Percentiles rank a stretch among this genome's conserved stretches.
phyloP scores from a whole-genome alignment of 2,888 invertebrate genomes.

The Lepidocyrtoides sp. region DNA sequence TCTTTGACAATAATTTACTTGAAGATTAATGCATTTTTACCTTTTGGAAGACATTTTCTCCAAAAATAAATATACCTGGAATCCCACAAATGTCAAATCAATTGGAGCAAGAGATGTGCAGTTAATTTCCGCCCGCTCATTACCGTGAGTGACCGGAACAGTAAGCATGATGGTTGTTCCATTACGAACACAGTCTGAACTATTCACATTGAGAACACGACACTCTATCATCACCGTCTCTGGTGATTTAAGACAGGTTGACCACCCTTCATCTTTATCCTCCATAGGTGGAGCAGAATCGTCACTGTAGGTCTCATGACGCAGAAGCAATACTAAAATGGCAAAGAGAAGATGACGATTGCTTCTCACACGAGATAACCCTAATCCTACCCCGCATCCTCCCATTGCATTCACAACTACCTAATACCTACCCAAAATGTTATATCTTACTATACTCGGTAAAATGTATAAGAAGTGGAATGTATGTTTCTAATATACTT shows the following conservation, averaged over 20 bases:
- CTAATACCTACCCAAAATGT: too few species aligned
- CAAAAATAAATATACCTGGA: constrained; percentile 63
- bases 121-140: constrained; percentile 62
- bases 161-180: constrained; percentile 42
- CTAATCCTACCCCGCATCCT: too few species aligned
- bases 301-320: background rate
- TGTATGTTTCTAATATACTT: too few species aligned
- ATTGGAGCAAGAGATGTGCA: constrained; percentile 74
- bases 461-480: too few species aligned
- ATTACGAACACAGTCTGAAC: constrained; percentile 28
- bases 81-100: constrained; percentile 69
- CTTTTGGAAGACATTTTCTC: background rate
- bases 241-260: constrained; percentile 40
- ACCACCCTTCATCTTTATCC: background rate
- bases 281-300: background rate
- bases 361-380: background rate
- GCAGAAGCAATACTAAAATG: background rate
- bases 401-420: too few species aligned
- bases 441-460: too few species aligned
- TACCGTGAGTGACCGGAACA: constrained; percentile 59
- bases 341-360: background rate
- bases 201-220: constrained; percentile 38
- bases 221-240: constrained; percentile 58
- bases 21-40: too few species aligned
- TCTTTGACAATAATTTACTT: too few species aligned